phyloP scores from a whole-genome alignment of 2,888 invertebrate genomes.

The Orchesellides sinensis region DNA sequence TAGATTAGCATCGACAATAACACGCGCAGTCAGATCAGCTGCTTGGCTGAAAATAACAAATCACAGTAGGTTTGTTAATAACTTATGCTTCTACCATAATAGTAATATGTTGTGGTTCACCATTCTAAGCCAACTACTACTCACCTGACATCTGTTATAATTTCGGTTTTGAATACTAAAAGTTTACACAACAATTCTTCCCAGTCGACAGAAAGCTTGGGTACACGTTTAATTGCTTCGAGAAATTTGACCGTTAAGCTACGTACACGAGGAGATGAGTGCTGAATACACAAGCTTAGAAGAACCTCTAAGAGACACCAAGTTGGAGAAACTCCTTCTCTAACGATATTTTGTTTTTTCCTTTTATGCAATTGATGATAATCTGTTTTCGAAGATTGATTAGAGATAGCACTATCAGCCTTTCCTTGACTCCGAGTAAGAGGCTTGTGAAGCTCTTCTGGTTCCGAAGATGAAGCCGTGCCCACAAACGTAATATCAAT shows the following conservation, averaged over 20 bases:
- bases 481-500: background rate
- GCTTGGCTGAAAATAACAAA: slow-evolving; percentile 54
- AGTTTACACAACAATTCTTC: slow-evolving; percentile 57
- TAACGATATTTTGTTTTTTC: background rate
- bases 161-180: slow-evolving; percentile 63
- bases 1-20: slow-evolving; percentile 42
- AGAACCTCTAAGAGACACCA: slow-evolving; percentile 65
- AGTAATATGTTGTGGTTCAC: background rate
- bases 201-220: slow-evolving; percentile 56
- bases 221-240: slow-evolving; percentile 38
- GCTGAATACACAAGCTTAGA: slow-evolving; percentile 66
- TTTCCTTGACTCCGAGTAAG: slow-evolving; percentile 52
- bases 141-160: slow-evolving; percentile 70
- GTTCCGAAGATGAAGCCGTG: background rate
- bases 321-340: slow-evolving; percentile 34
- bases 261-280: slow-evolving; percentile 63
- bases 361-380: background rate
- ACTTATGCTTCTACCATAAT: slow-evolving; percentile 5
- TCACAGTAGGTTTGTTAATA: background rate
- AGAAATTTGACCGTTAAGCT: slow-evolving; percentile 61
- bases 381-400: background rate
- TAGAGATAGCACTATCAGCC: slow-evolving; percentile 13
- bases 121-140: slow-evolving; percentile 8
- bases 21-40: slow-evolving; percentile 33
- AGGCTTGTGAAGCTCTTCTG: slow-evolving; percentile 1